Base-by-base conservation (phyloP, 2,113 vertebrate genomes). In the Cyprinodon tularosa region DNA sequence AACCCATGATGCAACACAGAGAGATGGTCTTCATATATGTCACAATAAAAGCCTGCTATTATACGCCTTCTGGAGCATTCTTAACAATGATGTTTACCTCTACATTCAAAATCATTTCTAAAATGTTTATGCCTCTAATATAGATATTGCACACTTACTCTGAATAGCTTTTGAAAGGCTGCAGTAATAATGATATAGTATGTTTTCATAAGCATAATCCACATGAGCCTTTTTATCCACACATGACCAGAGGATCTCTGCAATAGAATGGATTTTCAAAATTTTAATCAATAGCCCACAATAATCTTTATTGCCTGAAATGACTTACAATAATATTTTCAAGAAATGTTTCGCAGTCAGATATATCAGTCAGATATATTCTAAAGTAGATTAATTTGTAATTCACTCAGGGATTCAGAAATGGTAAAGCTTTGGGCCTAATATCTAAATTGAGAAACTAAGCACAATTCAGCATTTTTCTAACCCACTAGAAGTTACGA, bases 1-100 rank as follows among this genome's bases (percentile, higher is more conserved):
- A 9, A 86, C 1, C 20, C 4, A 12, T 12, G n/a, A 7, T 1
- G 29, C 38, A 8, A 66, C 66, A 77, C 66, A 78, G 74, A 70
- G 40, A 77, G 72, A 70, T 14, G 72, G 50, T 9, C 50, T 57
- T 20, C 50, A 9, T 57, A 57, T 57, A n/a, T n/a, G 50, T 20
- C 50, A 57, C 17, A 57, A 8, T n/a, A 57, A 57, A 57, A 9
- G 50, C 50, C n/a, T n/a, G 50, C 17, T 57, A 20, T n/a, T n/a
- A 10, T 57, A 6, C 20, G 17, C n/a, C 50, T n/a, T 9, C 1
- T 9, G 14, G 20, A 57, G 2, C 50, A 57, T 17, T 20, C 17
- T 14, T 57, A 57, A n/a, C 50, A 57, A 2, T 8, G 50, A 57
- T n/a, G 50, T 57, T 57, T n/a, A 57, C 50, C 17, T 8, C 14